Base-by-base conservation (phyloP, 1,140 invertebrate genomes). In the Rhagoletis zephyria region DNA sequence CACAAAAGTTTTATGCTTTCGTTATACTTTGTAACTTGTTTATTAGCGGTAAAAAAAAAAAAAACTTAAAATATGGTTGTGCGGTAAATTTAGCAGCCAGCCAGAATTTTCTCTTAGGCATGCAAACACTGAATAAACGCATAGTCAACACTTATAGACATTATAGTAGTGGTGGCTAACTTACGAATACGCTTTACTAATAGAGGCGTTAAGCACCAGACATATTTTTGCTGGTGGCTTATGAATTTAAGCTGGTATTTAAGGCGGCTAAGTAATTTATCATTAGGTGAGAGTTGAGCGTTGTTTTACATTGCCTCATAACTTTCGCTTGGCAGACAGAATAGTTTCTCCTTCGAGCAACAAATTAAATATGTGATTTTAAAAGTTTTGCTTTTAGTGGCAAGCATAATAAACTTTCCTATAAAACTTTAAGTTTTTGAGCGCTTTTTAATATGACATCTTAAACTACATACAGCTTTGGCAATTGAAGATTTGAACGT, bases 1-100 rank as follows among this genome's bases (percentile, higher is more conserved):
- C 42, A 10, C 42, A 77, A 77, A 77, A 77, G 42, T 77, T 77
- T 77, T 77, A 48, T 48, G 70, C 5, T 77, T 77, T 77, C 12
- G 70, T 77, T 77, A 77, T 4, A 77, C 16, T 51, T 77, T 77
- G 45, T 77, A 48, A 51, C 12, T 77, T n/a, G 45, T 6, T 77
- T 77, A 51, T 77, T 77, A 51, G 42, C 70, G 14, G 40, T 40
- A 12, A n/a, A 42, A 30, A 19, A 42, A 67, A 30, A 30, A 19
- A 42, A 67, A 30, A 30, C 30, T 30, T 30, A 30, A 30, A 30
- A 30, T 30, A 42, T 67, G 40, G 65, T 19, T 6, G 10, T 1
- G n/a, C 63, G 30, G 30, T 30, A 30, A 30, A 30, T 30, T 30
- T 30, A 64, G 6, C n/a, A 19, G n/a, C 63, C 4, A 64, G 16